A percentile compares a stretch with the other conserved stretches of the same genome.
phyloP scores from a whole-genome alignment of 2,888 invertebrate species.

The Notodonta dromedarius region DNA sequence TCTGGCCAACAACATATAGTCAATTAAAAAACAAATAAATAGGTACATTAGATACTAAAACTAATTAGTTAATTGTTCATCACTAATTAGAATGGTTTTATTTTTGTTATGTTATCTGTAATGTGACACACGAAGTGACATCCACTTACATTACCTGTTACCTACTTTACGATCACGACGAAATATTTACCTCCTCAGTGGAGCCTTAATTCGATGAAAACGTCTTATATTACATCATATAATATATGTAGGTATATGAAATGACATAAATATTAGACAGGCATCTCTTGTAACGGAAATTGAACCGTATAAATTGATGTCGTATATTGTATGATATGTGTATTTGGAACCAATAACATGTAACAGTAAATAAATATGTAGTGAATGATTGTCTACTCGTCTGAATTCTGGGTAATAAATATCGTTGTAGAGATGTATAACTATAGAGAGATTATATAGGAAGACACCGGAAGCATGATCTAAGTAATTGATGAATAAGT shows the following conservation, averaged over 20 bases:
- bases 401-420: neutral
- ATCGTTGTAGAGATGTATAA: neutral
- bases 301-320: conserved; percentile 4
- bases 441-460: no score
- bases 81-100: no score
- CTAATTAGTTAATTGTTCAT: no score
- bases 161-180: neutral
- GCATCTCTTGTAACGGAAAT: neutral
- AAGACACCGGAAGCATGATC: no score
- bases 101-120: neutral
- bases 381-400: neutral
- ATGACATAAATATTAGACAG: neutral
- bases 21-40: no score
- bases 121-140: neutral
- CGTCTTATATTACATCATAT: neutral
- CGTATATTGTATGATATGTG: neutral
- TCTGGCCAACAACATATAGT: no score
- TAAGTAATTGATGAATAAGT: no score
- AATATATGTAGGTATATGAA: neutral
- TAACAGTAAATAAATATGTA: neutral
- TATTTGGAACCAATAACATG: neutral
- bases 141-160: neutral
- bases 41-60: no score
- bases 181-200: neutral
- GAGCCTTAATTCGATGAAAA: conserved; percentile 2